Base-by-base conservation (phyloP, 35 echinoderm and acorn worm genomes). In the Apostichopus parvimensis region DNA sequence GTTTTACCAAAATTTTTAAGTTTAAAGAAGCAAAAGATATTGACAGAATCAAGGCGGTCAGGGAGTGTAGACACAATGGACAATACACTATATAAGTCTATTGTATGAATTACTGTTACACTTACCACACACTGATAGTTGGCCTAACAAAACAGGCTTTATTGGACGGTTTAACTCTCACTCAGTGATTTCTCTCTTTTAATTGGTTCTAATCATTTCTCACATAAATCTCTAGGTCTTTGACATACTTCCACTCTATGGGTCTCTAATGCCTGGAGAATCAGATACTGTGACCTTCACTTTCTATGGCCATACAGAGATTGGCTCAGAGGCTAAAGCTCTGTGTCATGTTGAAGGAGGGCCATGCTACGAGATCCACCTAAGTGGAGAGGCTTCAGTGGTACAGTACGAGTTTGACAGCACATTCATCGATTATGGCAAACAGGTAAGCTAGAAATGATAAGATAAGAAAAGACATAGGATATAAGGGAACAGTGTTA, bases 291-390 rank as follows among this genome's bases (percentile, higher is more conserved):
- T 96, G n/a, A 99, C 97, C 11, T 99, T 99, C 92, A 99, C 97
- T 21, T 99, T 99, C 93, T 99, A 99, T 80, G 97, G 97, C n/a
- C 97, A 99, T 56, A 82, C 97, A 53, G 97, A 99, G 56, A 99
- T 99, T 58, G 97, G 97, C 1, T 93, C 93, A 56, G 93, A 98
- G 79, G 95, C 97, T 76, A 99, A 95, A 72, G 97, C 97, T 3
- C 93, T 99, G 1, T 99, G 97, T 64, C 75, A 96, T 80, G 97
- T 99, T 6, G 97, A 96, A 76, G 97, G 97, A 9, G 97, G 97
- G n/a, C 97, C 97, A 0, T 94, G 95, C 59, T 99, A 99, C 83
- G 97, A 99, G 93, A 64, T 99, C 5, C 65, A 93, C 28, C 92
- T 99, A 0, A 71, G 94, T 15, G 97, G 97, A 2, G 97, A 99